Percentiles rank a stretch among this genome's conserved stretches.
phyloP scores from a whole-genome alignment of 2,888 invertebrate species.

The Clepsis dumicolana region DNA sequence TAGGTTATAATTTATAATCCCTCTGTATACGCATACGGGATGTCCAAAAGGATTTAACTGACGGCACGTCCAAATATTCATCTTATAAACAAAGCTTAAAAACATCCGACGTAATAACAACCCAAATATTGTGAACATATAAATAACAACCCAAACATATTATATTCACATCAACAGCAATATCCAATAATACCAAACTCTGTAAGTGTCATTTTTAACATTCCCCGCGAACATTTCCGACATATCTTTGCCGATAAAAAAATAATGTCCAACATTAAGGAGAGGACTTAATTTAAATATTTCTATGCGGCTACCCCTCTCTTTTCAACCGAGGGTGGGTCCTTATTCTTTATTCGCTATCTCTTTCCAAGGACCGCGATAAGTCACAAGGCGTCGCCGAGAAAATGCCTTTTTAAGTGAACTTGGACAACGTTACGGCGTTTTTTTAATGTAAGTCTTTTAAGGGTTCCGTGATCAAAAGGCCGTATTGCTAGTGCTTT shows the following conservation, averaged over 20 bases:
- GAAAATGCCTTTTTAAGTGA: conserved; percentile 83
- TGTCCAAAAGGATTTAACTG: too few relatives aligned
- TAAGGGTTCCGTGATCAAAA: too few relatives aligned
- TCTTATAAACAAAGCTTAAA: neutral
- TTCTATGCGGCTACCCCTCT: conserved; percentile 59
- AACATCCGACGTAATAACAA: neutral
- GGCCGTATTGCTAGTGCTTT: too few relatives aligned
- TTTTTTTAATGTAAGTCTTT: conserved; percentile 60
- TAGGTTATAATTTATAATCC: too few relatives aligned
- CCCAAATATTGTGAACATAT: conserved; percentile 12
- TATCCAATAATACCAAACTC: conserved; percentile 11
- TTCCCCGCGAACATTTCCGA: conserved; percentile 61
- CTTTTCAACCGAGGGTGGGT: conserved; percentile 51
- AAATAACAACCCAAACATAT: conserved; percentile 10
- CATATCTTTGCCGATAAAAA: conserved; percentile 84
- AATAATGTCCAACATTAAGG: conserved; percentile 83
- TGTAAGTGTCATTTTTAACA: conserved; percentile 48
- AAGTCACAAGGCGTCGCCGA: conserved; percentile 68
- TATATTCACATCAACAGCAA: conserved; percentile 7
- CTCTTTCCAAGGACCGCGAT: conserved; percentile 64
- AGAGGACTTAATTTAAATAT: conserved; percentile 84
- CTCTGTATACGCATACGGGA: too few relatives aligned
- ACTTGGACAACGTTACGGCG: conserved; percentile 58
- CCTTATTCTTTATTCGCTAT: conserved; percentile 48
- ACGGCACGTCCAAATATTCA: neutral